These are phyloP conservation scores for Agrenia bidenticulata DNA, from an alignment of 2,888 invertebrate genomes.

Conservation along the genomic window DNA sequence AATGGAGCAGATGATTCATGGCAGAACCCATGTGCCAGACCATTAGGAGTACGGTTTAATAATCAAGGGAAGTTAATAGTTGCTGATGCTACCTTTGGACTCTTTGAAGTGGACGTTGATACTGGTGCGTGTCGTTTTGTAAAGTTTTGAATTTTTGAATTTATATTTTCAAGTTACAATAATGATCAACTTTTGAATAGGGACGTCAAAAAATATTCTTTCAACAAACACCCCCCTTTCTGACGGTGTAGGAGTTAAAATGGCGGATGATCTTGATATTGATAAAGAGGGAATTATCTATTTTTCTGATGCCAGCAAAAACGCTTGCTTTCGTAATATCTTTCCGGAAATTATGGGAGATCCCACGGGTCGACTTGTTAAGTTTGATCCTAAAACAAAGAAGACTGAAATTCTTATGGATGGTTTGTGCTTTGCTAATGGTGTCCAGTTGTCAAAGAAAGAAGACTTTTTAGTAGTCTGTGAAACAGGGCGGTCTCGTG, in stretches of 20 bases:
- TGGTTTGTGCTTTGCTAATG: slow-evolving; percentile 83
- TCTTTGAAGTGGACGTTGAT: slow-evolving; percentile 78
- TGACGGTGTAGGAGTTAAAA: slow-evolving; percentile 60
- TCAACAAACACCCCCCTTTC: slow-evolving; percentile 66
- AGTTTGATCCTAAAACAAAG: slow-evolving; percentile 77
- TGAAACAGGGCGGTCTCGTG: slow-evolving; percentile 68
- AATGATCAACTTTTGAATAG: slow-evolving; percentile 3
- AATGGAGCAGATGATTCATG: slow-evolving; percentile 64
- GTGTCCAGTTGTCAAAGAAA: slow-evolving; percentile 76
- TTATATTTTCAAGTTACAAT: background rate
- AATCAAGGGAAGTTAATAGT: slow-evolving; percentile 69
- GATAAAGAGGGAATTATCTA: slow-evolving; percentile 79
- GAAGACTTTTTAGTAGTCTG: slow-evolving; percentile 77
- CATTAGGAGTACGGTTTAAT: slow-evolving; percentile 81
- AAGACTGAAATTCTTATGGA: slow-evolving; percentile 73
- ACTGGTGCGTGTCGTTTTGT: slow-evolving; percentile 60
- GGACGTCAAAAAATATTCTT: slow-evolving; percentile 15
- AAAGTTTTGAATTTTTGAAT: too few species aligned
- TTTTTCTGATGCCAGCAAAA: slow-evolving; percentile 82
- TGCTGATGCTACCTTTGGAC: slow-evolving; percentile 83
- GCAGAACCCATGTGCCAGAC: slow-evolving; percentile 86
- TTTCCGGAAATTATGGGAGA: slow-evolving; percentile 28
- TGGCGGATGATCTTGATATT: slow-evolving; percentile 75
- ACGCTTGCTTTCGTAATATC: slow-evolving; percentile 64
- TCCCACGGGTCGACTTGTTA: slow-evolving; percentile 66